Evolutionary conservation across 1,140 invertebrate genomes (phyloP), one percentile per base, ranked within the genome.

Genomic region (Antheraea mylitta): DNA sequence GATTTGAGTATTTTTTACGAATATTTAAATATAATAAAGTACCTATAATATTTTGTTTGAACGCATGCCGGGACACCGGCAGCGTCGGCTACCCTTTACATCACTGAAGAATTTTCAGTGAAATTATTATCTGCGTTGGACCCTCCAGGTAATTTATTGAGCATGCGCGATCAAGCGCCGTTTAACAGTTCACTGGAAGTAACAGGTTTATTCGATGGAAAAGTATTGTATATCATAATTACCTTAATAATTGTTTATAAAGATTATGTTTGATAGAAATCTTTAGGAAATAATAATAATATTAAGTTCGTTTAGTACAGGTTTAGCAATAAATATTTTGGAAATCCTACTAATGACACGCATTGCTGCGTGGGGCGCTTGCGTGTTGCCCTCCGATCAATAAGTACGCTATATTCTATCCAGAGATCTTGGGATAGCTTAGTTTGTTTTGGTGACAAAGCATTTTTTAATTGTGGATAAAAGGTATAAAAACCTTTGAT

Each of bases 131-230:
- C 82, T 74, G 79, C 87, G 76, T 75, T 82, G 80, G 80, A 77
- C 76, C 68, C 70, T 69, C 71, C 61, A 64, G 59, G 58, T 61
- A 58, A 37, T 42, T n/a, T 10, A 68, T 22, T 78, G 85, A 65
- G 87, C 89, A 91, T 91, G 89, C 89, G 89, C 86, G 66, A 66
- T 67, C 65, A 61, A 63, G 74, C 70, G 83, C 86, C 85, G 86
- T 13, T 53, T 13, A 16, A 79, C 69, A 72, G 73, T 64, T 61
- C 67, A 70, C 67, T 65, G 68, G 68, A 74, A 73, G 68, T 68
- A 73, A 79, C 77, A 78, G 76, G 66, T 64, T 65, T 66, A 64
- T 53, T 53, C 45, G 16, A 16, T 13, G 13, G 16, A 13, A 71
- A 74, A 73, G 72, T 65, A 66, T 70, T 0, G 16, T 53, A n/a